A percentile compares a stretch with the other conserved stretches of the same genome.
These are phyloP conservation scores for Cisticola juncidis DNA, from an alignment of 2,113 vertebrate genomes.

Conservation along the genomic window DNA sequence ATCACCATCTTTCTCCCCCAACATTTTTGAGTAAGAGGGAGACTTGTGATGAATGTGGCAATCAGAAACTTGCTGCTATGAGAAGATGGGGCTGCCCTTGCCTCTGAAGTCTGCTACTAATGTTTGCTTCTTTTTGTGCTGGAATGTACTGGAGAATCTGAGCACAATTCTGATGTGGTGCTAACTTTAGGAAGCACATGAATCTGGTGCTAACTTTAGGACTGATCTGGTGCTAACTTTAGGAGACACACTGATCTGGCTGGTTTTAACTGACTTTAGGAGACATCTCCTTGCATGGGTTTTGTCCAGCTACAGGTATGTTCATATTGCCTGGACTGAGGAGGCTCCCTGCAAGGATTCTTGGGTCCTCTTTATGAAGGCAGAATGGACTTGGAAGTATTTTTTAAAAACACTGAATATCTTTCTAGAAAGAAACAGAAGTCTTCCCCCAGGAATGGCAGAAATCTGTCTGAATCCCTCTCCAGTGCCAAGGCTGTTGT, in stretches of 20 bases:
- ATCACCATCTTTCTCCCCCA: background rate
- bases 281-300: background rate
- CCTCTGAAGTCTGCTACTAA: conserved; percentile 6
- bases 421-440: background rate
- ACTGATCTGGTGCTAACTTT: background rate
- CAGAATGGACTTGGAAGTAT: background rate
- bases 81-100: background rate
- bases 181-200: background rate
- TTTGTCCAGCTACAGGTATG: background rate
- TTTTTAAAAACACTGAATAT: background rate
- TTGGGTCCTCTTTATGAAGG: background rate
- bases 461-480: background rate
- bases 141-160: conserved; percentile 13
- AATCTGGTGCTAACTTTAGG: background rate
- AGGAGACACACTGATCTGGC: background rate
- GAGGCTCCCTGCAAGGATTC: background rate
- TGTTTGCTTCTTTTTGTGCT: background rate
- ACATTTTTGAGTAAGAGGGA: background rate
- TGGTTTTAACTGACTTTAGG: background rate
- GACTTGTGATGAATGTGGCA: background rate
- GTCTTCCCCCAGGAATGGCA: background rate
- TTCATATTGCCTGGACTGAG: background rate
- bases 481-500: background rate
- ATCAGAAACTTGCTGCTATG: conserved; percentile 36
- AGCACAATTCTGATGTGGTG: conserved; percentile 1